Conservation (phyloP, 2,888 invertebrate genomes). For the Biston stratarius region DNA sequence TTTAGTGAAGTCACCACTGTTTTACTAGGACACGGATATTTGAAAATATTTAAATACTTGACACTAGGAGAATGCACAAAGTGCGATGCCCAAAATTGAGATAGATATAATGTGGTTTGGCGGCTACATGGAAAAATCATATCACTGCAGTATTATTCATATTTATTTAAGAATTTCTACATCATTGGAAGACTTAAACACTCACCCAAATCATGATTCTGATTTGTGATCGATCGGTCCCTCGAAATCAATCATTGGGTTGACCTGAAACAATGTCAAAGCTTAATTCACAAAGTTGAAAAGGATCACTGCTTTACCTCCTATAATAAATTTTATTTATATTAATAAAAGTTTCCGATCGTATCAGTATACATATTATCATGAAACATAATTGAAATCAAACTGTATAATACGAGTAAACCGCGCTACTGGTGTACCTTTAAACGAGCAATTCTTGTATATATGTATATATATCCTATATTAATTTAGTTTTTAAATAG, state of each 20-base stretch:
- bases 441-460: too few species aligned
- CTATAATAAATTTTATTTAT: neutral
- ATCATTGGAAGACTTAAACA: constrained; percentile 23
- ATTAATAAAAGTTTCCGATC: neutral
- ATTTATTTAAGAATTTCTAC: too few species aligned
- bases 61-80: too few species aligned
- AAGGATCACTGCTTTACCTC: neutral
- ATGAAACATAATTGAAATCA: constrained; percentile 61
- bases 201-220: constrained; percentile 77
- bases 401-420: constrained; percentile 51
- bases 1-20: too few species aligned
- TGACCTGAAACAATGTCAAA: constrained; percentile 65
- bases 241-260: constrained; percentile 62
- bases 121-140: too few species aligned
- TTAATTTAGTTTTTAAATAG: too few species aligned
- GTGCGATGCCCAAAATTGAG: too few species aligned
- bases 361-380: constrained; percentile 40
- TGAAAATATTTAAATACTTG: too few species aligned
- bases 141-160: too few species aligned
- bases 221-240: constrained; percentile 49
- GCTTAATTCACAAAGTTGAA: neutral
- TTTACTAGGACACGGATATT: too few species aligned
- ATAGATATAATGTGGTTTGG: too few species aligned
- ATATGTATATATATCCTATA: too few species aligned
- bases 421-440: constrained; percentile 52